Evolutionary conservation across 2,888 invertebrate genomes (phyloP), one percentile per base, ranked within the genome.

Genomic region (Hydropsyche betteni): DNA sequence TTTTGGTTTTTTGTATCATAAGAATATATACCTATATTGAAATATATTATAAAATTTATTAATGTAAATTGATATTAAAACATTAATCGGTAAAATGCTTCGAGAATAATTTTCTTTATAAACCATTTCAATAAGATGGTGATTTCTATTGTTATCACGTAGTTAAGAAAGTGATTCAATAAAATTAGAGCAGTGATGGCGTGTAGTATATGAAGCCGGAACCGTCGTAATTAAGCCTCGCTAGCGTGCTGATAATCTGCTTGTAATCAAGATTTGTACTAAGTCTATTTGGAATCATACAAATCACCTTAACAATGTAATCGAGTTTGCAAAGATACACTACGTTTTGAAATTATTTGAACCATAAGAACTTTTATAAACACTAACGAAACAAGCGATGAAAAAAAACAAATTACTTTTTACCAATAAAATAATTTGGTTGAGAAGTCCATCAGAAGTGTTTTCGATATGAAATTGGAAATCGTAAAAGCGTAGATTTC

Each of bases 191-290:
- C 44, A 44, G 14, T 4, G 8, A 58, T 24, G 24, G 58, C 58
- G 58, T 58, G 24, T 58, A 24, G 14, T 58, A 24, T 24, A 24
- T 24, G 24, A 16, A 24, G 24, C 58, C 4, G 24, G 53, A 16
- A 58, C 16, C 8, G 14, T 58, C 24, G 14, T 58, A 58, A 58
- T 58, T 58, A 58, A 58, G 58, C 16, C 24, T 24, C 58, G 58
- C 58, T 58, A 58, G 58, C 58, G 58, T 58, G 58, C 8, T 58
- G 58, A 58, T 58, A 58, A 58, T 58, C 58, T 58, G 16, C 58
- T 16, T 58, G 58, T 58, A 58, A 58, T 58, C 58, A 58, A 58
- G 58, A 58, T 58, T 58, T 58, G 58, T 24, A 58, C 58, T 58
- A 58, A 58, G 58, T 58, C 58, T 58, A 58, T 58, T 58, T 16